Conservation (phyloP, 1,140 invertebrate species). For the Acyrthosiphon pisum region DNA sequence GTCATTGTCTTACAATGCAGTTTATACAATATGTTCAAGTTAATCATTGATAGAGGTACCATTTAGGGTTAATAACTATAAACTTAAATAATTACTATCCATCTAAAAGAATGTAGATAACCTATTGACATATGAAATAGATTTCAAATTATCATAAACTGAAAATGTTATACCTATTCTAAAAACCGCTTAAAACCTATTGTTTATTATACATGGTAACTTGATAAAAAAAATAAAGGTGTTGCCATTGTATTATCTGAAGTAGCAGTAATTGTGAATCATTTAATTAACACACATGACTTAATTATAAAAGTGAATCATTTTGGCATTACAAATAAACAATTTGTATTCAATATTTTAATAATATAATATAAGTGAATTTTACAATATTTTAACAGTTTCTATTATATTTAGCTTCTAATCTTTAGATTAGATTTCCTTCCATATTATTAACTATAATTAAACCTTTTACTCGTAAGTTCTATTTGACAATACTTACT, state of each 20-base stretch:
- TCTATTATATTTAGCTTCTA: too few relatives aligned
- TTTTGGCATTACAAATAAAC: not conserved
- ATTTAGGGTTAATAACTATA: not conserved
- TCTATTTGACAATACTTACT: constrained; percentile 63
- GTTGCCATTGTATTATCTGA: not conserved
- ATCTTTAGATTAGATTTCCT: too few relatives aligned
- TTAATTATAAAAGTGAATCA: not conserved
- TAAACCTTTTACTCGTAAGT: too few relatives aligned
- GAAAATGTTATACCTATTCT: not conserved
- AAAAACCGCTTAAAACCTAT: not conserved
- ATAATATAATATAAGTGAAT: too few relatives aligned
- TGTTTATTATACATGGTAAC: not conserved
- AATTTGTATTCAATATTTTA: too few relatives aligned
- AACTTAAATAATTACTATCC: not conserved
- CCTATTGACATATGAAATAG: not conserved
- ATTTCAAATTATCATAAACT: not conserved
- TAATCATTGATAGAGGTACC: not conserved
- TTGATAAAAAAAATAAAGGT: not conserved
- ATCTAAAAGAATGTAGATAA: not conserved
- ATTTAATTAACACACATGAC: not conserved
- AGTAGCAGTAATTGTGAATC: not conserved
- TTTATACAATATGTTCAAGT: not conserved
- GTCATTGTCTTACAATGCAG: not conserved
- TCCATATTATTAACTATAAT: too few relatives aligned
- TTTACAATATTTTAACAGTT: too few relatives aligned